Evolutionary conservation across 2,113 vertebrate species (phyloP).

Genomic region (Pollimyrus isidori): DNA sequence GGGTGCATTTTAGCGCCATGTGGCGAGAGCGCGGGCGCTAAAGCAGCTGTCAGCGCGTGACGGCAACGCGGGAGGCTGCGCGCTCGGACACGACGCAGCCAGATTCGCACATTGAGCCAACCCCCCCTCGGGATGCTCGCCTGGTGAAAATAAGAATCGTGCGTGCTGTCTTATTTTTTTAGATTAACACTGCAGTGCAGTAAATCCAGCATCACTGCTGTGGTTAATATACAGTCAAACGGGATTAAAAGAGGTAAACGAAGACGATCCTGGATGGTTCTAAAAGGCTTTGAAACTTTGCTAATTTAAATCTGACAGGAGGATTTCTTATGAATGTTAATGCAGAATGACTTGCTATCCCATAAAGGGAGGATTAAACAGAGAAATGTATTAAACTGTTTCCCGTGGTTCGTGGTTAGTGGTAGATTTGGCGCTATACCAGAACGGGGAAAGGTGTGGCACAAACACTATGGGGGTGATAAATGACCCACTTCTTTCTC

Average conservation of each 20-base stretch:
- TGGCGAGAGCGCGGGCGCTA: neutral
- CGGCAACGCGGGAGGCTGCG: neutral
- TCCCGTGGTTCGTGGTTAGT: neutral
- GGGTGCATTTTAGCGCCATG: neutral
- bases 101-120: neutral
- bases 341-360: neutral
- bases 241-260: neutral
- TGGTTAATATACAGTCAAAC: neutral
- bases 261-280: neutral
- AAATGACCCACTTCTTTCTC: neutral
- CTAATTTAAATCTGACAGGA: neutral
- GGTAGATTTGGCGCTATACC: neutral
- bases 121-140: neutral
- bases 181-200: neutral
- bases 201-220: neutral
- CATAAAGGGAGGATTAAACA: neutral
- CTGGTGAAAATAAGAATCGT: neutral
- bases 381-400: neutral
- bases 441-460: neutral
- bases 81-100: neutral
- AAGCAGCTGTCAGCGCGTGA: neutral
- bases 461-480: neutral
- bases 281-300: neutral
- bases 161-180: neutral
- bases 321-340: neutral